phyloP scores from a whole-genome alignment of 2,888 invertebrate genomes.

The Spisula solida region DNA sequence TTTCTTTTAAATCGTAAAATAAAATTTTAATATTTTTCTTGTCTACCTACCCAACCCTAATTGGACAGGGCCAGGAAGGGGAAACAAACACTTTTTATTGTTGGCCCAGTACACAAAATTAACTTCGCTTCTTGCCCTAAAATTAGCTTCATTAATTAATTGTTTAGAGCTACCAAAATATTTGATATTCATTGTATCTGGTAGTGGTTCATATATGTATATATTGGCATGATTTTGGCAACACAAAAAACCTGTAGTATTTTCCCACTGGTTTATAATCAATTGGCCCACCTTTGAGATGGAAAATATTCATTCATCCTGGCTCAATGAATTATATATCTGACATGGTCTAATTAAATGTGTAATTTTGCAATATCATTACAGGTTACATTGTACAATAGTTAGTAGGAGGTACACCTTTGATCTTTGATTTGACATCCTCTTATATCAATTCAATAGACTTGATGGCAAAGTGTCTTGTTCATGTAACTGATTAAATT shows the following conservation, averaged over 20 bases:
- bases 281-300: neutral
- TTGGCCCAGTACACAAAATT: too few relatives aligned
- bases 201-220: too few relatives aligned
- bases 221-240: too few relatives aligned
- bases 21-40: too few relatives aligned
- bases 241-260: neutral
- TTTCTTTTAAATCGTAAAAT: too few relatives aligned
- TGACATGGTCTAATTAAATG: constrained; percentile 7
- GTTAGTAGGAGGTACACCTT: constrained; percentile 4
- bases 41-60: too few relatives aligned
- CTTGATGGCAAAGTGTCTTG: constrained; percentile 1
- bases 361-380: constrained; percentile 16
- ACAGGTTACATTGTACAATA: neutral
- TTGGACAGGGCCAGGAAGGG: too few relatives aligned
- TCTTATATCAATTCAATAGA: neutral
- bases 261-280: neutral
- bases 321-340: neutral
- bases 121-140: too few relatives aligned
- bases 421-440: neutral
- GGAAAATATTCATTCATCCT: neutral
- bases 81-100: too few relatives aligned
- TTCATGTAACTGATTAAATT: neutral
- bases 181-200: too few relatives aligned
- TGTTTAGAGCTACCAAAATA: too few relatives aligned
- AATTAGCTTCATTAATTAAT: too few relatives aligned